Evolutionary conservation across 2,113 vertebrate species (phyloP).

Genomic region (Elgaria multicarinata): DNA sequence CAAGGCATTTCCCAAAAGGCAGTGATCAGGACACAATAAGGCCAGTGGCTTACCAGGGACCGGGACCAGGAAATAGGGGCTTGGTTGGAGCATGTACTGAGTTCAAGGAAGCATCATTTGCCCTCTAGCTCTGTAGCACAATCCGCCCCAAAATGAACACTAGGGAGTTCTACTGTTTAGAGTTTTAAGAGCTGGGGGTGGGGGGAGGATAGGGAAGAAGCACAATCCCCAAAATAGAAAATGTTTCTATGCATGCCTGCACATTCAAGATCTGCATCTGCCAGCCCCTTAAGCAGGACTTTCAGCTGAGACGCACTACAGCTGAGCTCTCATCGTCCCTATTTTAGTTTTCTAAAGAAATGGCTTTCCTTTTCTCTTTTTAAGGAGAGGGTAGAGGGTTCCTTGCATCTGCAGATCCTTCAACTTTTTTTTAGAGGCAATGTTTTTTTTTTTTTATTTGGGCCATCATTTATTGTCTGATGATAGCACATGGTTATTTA

Average conservation of each 20-base stretch:
- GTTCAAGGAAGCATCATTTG: neutral
- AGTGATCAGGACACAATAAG: neutral
- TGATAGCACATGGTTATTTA: neutral
- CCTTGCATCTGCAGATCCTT: neutral
- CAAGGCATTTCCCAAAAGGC: neutral
- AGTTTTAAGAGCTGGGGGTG: neutral
- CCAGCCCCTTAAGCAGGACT: neutral
- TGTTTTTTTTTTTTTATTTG: neutral
- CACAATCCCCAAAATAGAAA: neutral
- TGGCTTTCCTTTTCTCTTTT: neutral
- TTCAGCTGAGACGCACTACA: neutral
- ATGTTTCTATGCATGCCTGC: rapidly evolving
- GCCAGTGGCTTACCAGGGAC: neutral
- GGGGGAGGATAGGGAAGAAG: neutral
- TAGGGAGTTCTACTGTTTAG: neutral
- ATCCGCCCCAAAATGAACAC: neutral
- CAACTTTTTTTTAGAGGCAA: neutral
- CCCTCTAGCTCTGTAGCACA: neutral
- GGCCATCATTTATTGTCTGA: neutral
- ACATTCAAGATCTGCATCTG: neutral
- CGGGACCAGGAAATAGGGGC: neutral
- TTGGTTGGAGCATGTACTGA: neutral
- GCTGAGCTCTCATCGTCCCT: neutral
- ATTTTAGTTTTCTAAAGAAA: constrained; percentile 18
- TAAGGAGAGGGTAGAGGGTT: neutral